Evolutionary conservation across 2,888 invertebrate genomes (phyloP).

Genomic region (Leptinotarsa haldemani): DNA sequence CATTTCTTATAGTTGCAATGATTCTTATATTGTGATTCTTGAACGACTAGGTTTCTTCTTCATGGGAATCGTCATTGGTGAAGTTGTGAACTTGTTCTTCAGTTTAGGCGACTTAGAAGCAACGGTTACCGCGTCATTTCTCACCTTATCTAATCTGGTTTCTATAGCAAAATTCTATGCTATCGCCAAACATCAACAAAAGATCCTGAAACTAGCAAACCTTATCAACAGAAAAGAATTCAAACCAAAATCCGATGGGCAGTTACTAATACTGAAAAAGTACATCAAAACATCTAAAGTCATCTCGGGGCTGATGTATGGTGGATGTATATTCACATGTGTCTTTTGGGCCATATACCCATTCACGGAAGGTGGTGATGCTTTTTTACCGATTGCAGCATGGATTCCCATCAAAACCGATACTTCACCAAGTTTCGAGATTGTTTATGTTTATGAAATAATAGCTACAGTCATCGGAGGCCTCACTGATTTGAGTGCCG

Average conservation of each 20-base stretch:
- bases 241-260: slow-evolving; percentile 26
- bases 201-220: slow-evolving; percentile 19
- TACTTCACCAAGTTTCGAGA: slow-evolving; percentile 65
- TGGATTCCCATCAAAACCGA: slow-evolving; percentile 67
- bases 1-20: no score
- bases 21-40: background rate
- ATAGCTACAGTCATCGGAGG: slow-evolving; percentile 66
- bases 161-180: slow-evolving; percentile 35
- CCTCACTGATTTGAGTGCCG: slow-evolving; percentile 68
- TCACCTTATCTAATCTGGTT: slow-evolving; percentile 55
- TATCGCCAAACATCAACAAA: slow-evolving; percentile 31
- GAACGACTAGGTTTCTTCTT: slow-evolving; percentile 41
- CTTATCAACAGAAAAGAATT: slow-evolving; percentile 34
- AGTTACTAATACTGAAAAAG: slow-evolving; percentile 12
- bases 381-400: slow-evolving; percentile 53
- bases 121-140: slow-evolving; percentile 54
- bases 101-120: slow-evolving; percentile 62
- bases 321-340: slow-evolving; percentile 49
- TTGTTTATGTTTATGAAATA: slow-evolving; percentile 68
- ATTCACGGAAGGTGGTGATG: slow-evolving; percentile 50
- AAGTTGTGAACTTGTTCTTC: slow-evolving; percentile 66
- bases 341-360: slow-evolving; percentile 60
- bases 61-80: slow-evolving; percentile 67
- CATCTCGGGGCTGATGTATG: slow-evolving; percentile 29
- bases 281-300: slow-evolving; percentile 30